Base-by-base conservation (phyloP, 2,888 invertebrate species). In the Volucella inflata region DNA sequence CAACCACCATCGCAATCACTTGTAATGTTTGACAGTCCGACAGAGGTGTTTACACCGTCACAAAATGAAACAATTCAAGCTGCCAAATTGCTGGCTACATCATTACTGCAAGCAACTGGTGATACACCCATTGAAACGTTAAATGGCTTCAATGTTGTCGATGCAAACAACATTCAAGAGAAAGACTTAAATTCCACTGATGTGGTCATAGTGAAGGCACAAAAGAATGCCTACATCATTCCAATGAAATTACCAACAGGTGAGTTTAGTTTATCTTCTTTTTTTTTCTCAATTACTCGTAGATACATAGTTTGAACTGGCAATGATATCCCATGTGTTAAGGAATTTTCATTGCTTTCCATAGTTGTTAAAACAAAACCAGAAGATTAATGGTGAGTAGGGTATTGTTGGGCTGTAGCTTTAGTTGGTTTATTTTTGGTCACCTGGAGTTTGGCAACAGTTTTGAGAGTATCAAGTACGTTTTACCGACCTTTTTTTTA, bases 181-280 rank as follows among this genome's bases (percentile, higher is more conserved):
- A 80, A 67, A 30, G 57, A 82, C 40, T 59, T 84, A 1, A 88
- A 88, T 57, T 65, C 82, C 11, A 88, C 88, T 8, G 87, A 88
- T 87, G 80, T 88, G 53, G 87, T 88, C 9, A 87, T 89, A 30
- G 87, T 89, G 6, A 89, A 88, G 74, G 72, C 89, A n/a, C 88
- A 88, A 38, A 89, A 88, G 71, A 88, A 88, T 21, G 87, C 89
- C 1, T 88, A 88, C 60, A 87, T 89, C n/a, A 87, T 88, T 68
- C 88, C 89, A 42, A 85, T 72, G 76, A 72, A 84, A 50, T 57
- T 88, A 14, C 78, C 82, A 4, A 79, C 79, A 65, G 85, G 87
- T 82, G 40, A 80, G 85, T 72, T 6, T 6, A 6, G 6, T 30
- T 1, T 30, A 0, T 30, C 4, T 21, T 21, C 4, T 1, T 30